phyloP scores from a whole-genome alignment of 2,113 vertebrate genomes.

The Syrrhaptes paradoxus region DNA sequence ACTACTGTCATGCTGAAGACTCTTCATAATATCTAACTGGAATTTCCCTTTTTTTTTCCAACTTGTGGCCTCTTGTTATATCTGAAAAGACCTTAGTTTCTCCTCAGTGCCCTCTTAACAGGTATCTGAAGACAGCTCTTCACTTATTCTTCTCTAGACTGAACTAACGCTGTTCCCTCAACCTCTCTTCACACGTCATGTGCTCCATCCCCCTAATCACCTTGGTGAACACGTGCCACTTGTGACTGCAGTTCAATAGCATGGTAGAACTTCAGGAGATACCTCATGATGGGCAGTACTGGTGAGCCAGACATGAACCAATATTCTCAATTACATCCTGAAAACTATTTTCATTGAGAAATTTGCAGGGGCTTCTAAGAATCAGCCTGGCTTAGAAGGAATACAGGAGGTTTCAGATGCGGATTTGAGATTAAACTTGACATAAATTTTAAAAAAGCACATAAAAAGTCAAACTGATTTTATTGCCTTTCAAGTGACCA shows the following conservation, averaged over 20 bases:
- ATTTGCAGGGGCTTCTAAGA: background rate
- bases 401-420: background rate
- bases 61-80: background rate
- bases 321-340: background rate
- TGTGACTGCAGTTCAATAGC: background rate
- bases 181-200: background rate
- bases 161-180: background rate
- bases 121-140: background rate
- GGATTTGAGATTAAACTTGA: background rate
- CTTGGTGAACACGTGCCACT: background rate
- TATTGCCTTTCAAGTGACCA: background rate
- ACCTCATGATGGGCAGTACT: background rate
- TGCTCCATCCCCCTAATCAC: background rate
- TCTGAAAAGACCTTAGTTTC: background rate
- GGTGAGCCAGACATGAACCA: background rate
- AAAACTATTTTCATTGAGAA: background rate
- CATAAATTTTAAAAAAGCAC: background rate
- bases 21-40: background rate
- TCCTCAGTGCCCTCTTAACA: background rate
- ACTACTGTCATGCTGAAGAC: background rate
- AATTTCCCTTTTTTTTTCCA: background rate
- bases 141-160: background rate
- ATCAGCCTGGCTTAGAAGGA: background rate
- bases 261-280: background rate
- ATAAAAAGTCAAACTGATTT: background rate